A percentile compares a stretch with the other conserved stretches of the same genome.
Evolutionary conservation across 2,797 vertebrate species (phyloP).

Genomic region (Hydrophis major): DNA sequence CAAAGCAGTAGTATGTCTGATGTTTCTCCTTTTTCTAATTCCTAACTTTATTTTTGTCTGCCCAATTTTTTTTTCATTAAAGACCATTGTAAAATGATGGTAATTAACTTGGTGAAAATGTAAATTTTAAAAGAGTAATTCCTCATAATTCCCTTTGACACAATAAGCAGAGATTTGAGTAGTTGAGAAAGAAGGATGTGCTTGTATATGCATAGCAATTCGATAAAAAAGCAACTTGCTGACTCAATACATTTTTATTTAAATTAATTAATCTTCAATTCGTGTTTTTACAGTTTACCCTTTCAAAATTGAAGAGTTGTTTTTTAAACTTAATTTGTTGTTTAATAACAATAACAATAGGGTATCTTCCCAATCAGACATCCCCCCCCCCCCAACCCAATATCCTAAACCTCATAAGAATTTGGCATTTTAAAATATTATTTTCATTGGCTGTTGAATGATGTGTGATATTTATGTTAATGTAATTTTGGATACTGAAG

Average conservation of each 20-base stretch:
- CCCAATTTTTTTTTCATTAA: conserved; percentile 26
- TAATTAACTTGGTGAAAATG: conserved; percentile 30
- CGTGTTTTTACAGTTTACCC: neutral
- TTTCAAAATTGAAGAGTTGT: neutral
- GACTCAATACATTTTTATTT: neutral
- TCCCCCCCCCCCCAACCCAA: neutral
- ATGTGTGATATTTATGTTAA: neutral
- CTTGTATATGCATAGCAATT: neutral
- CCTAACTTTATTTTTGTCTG: neutral
- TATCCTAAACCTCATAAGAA: neutral
- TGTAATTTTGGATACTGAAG: neutral
- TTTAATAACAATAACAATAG: neutral
- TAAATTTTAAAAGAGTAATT: conserved; percentile 19
- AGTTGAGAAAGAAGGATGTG: neutral
- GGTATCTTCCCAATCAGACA: neutral
- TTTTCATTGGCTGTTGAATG: neutral
- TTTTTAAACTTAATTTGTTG: neutral
- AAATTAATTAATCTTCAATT: neutral
- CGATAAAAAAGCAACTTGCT: neutral
- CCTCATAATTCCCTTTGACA: neutral
- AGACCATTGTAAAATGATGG: neutral
- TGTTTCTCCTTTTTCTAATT: conserved; percentile 9
- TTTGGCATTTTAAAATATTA: neutral
- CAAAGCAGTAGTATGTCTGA: neutral
- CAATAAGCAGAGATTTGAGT: neutral